These are phyloP conservation scores for Conops quadrifasciatus DNA, from an alignment of 2,888 invertebrate genomes.

Conservation along the genomic window DNA sequence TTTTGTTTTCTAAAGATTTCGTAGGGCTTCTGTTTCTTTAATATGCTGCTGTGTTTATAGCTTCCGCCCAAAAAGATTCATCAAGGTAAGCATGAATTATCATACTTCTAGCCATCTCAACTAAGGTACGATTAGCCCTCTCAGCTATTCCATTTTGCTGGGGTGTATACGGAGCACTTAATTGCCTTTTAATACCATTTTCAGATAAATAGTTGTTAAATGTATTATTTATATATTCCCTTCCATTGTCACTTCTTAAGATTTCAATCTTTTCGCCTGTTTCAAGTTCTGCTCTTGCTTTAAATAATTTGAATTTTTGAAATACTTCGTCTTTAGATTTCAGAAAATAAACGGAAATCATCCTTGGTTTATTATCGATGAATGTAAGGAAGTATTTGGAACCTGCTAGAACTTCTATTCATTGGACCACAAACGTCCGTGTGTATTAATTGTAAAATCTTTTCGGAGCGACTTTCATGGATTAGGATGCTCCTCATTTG, in stretches of 20 bases:
- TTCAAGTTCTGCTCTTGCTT: constrained; percentile 42
- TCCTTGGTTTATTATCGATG: constrained; percentile 33
- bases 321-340: constrained; percentile 37
- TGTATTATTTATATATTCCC: constrained; percentile 17
- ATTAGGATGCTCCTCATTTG: no score
- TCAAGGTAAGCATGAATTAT: neutral
- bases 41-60: constrained; percentile 40
- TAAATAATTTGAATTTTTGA: constrained; percentile 45
- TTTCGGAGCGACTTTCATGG: no score
- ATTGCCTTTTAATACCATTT: constrained; percentile 39
- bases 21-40: constrained; percentile 40
- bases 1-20: constrained; percentile 36
- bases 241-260: constrained; percentile 27
- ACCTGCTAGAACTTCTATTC: constrained; percentile 29
- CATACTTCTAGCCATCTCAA: constrained; percentile 14
- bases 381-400: constrained; percentile 39
- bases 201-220: constrained; percentile 37
- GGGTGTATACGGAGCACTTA: constrained; percentile 39
- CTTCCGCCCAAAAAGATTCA: constrained; percentile 26
- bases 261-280: constrained; percentile 44
- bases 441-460: constrained; percentile 11
- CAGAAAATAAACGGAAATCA: constrained; percentile 36
- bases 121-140: neutral
- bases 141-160: constrained; percentile 44
- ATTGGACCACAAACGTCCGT: constrained; percentile 39